Evolutionary conservation across 2,797 vertebrate species (phyloP), one percentile per base, ranked within the genome.

Genomic region (Alauda arvensis): DNA sequence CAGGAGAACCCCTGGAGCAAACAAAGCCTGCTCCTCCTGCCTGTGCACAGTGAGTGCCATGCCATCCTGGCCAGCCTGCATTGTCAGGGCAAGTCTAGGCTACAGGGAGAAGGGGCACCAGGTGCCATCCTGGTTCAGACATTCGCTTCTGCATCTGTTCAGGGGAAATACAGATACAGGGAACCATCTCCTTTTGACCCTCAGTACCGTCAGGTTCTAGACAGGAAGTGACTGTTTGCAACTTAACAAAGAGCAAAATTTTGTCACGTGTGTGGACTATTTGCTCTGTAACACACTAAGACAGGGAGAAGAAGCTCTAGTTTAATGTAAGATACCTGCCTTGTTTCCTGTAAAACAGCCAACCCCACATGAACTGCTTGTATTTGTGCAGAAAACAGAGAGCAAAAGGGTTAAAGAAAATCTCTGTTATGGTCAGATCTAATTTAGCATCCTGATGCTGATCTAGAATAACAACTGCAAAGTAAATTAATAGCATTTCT

Each of bases 41-140:
- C 48, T 6, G 4, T 5, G 65, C 10, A 8, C 33, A 24, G 29
- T 6, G 3, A 37, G 19, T 1, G 2, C 23, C 29, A 25, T 2
- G 0, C 12, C 0, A 0, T 3, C 46, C 33, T 3, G 8, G 26
- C 33, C 52, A 18, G 33, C 4, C 48, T 9, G 8, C 12, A 3
- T 0, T 4, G 29, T 21, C 13, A 46, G 20, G 40, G 4, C 1
- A 20, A 37, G 11, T 14, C 24, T 15, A 37, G 14, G 19, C 12
- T 9, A 28, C 17, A 12, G 9, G 15, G 33, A 21, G 33, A 34
- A 69, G 25, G 21, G 51, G 11, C 17, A 68, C 23, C 31, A 39
- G 55, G n/a, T 1, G 9, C 34, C 31, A 14, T 26, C 3, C 1
- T 17, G 7, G 21, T 48, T 46, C 71, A 33, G 29, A 83, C 13